Evolutionary conservation across 2,113 vertebrate species (phyloP).

Genomic region (Syngnathoides biaculeatus): DNA sequence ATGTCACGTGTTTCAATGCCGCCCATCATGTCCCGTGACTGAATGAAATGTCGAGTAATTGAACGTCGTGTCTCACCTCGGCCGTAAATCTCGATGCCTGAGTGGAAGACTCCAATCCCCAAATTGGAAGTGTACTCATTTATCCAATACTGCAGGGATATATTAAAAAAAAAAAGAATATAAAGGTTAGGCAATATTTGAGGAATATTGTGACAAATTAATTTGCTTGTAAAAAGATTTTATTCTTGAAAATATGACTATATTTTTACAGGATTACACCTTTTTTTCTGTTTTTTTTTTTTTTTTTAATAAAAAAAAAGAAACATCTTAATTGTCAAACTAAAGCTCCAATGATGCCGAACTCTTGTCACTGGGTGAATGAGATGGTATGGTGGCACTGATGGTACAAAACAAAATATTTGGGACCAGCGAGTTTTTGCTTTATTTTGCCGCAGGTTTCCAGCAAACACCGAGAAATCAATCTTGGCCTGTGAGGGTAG

Average conservation of each 20-base stretch:
- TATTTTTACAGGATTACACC: too few relatives aligned
- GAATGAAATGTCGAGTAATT: background rate
- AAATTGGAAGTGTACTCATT: slow-evolving; percentile 94
- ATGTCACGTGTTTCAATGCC: background rate
- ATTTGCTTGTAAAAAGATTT: background rate
- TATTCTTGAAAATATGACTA: background rate
- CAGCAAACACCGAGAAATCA: slow-evolving; percentile 16
- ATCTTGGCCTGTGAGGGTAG: slow-evolving; percentile 29
- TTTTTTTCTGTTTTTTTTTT: too few relatives aligned
- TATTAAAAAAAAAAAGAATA: slow-evolving; percentile 25
- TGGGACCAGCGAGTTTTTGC: too few relatives aligned
- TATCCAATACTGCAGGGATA: slow-evolving; percentile 85
- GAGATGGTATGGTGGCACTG: too few relatives aligned
- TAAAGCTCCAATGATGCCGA: too few relatives aligned
- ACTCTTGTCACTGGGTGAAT: too few relatives aligned
- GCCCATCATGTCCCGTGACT: background rate
- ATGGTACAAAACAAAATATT: too few relatives aligned
- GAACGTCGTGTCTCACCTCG: slow-evolving; percentile 74
- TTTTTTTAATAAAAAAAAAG: too few relatives aligned
- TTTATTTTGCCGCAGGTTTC: background rate
- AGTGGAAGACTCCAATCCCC: slow-evolving; percentile 94
- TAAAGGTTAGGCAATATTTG: background rate
- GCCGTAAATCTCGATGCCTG: slow-evolving; percentile 91
- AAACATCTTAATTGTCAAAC: too few relatives aligned
- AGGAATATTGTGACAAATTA: background rate